Conservation (phyloP, 2,888 invertebrate genomes). For the Epistrophella euchroma region DNA sequence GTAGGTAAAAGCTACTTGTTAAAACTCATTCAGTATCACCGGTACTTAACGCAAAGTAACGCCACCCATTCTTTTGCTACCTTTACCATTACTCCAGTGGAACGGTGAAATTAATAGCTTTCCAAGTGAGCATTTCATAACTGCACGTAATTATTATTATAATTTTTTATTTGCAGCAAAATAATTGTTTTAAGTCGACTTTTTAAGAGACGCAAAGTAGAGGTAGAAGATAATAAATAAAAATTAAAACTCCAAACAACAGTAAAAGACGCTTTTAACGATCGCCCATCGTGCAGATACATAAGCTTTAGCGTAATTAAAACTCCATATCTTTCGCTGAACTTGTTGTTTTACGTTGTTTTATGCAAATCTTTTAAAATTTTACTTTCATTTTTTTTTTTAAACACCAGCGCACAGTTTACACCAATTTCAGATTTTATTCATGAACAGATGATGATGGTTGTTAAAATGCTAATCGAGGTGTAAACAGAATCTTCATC, state of each 20-base stretch:
- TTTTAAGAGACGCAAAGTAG: background rate
- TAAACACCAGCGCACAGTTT: background rate
- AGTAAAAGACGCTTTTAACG: constrained; percentile 28
- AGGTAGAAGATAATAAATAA: background rate
- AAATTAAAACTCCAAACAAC: constrained; percentile 2
- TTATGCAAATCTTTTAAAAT: background rate
- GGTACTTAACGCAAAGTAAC: background rate
- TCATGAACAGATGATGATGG: constrained; percentile 8
- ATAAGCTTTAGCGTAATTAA: constrained; percentile 31
- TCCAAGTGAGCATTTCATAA: constrained; percentile 52
- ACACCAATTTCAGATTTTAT: constrained; percentile 1
- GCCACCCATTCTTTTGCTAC: background rate
- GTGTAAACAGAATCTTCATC: background rate
- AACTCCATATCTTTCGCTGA: constrained; percentile 7
- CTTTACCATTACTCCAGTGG: background rate
- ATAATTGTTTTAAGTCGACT: constrained; percentile 19
- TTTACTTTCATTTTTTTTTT: constrained; percentile 15
- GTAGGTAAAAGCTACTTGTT: background rate
- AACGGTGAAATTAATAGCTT: constrained; percentile 18
- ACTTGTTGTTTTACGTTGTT: background rate
- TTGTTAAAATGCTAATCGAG: constrained; percentile 10
- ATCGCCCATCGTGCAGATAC: constrained; percentile 34
- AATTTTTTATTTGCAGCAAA: constrained; percentile 7
- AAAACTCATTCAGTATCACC: background rate
- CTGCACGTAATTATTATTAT: constrained; percentile 35